A percentile compares a stretch with the other conserved stretches of the same genome.
phyloP scores from a whole-genome alignment of 2,113 vertebrate species.

The Tonatia bakeri region DNA sequence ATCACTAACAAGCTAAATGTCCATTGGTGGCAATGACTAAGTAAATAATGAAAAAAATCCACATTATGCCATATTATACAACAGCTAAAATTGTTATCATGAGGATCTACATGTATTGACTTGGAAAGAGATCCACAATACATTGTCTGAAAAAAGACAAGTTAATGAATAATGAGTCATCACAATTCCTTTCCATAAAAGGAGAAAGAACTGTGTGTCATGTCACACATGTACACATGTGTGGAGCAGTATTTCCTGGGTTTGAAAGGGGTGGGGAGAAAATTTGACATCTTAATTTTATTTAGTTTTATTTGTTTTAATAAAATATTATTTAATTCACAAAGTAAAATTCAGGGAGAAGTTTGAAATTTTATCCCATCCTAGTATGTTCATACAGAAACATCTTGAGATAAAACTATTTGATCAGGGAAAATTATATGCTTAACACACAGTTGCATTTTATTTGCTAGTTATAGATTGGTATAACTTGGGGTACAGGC shows the following conservation, averaged over 20 bases:
- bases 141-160: neutral
- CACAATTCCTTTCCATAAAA: neutral
- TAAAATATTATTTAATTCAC: neutral
- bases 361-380: neutral
- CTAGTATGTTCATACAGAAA: neutral
- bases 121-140: neutral
- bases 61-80: neutral
- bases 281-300: neutral
- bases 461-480: neutral
- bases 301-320: neutral
- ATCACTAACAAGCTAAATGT: neutral
- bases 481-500: neutral
- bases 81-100: neutral
- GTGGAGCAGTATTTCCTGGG: neutral
- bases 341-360: neutral
- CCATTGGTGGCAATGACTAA: neutral
- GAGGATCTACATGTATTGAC: neutral
- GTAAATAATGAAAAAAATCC: neutral
- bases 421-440: neutral
- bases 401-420: neutral
- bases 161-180: neutral
- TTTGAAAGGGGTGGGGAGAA: neutral
- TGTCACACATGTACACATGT: neutral
- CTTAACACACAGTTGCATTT: neutral
- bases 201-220: neutral